A percentile compares a stretch with the other conserved stretches of the same genome.
Evolutionary conservation across 2,888 invertebrate species (phyloP).

Genomic region (Cephus spinipes): DNA sequence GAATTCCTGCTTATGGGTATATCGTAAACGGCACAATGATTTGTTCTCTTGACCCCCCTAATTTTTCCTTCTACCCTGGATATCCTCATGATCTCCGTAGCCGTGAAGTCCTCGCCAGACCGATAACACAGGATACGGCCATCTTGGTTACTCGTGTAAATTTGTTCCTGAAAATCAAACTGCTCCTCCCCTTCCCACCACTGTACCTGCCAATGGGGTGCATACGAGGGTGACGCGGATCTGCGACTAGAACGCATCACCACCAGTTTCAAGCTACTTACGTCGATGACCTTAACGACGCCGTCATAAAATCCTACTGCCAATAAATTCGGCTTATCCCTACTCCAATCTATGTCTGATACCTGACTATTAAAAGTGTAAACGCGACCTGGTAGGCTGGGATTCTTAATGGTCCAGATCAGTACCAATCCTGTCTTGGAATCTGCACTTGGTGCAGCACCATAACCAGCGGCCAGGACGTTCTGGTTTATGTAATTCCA

Average conservation of each 20-base stretch:
- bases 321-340: constrained; percentile 76
- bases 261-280: constrained; percentile 70
- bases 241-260: constrained; percentile 71
- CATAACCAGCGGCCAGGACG: constrained; percentile 82
- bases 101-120: constrained; percentile 68
- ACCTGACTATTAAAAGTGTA: constrained; percentile 75
- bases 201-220: constrained; percentile 76
- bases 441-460: constrained; percentile 68
- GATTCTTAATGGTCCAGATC: constrained; percentile 83
- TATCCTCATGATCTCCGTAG: constrained; percentile 75
- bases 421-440: constrained; percentile 74
- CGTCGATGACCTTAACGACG: constrained; percentile 77
- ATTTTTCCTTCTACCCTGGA: constrained; percentile 76
- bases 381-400: constrained; percentile 78
- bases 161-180: constrained; percentile 45
- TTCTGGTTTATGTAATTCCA: constrained; percentile 79
- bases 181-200: constrained; percentile 69
- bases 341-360: constrained; percentile 79
- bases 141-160: constrained; percentile 56
- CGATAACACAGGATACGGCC: constrained; percentile 52
- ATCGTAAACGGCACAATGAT: constrained; percentile 57
- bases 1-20: constrained; percentile 71
- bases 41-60: constrained; percentile 58
- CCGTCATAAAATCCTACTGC: constrained; percentile 84
- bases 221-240: constrained; percentile 72